Percentiles rank a stretch among this genome's conserved stretches.
Conservation (phyloP, 1,140 invertebrate genomes). For the Drosophila insularis region DNA sequence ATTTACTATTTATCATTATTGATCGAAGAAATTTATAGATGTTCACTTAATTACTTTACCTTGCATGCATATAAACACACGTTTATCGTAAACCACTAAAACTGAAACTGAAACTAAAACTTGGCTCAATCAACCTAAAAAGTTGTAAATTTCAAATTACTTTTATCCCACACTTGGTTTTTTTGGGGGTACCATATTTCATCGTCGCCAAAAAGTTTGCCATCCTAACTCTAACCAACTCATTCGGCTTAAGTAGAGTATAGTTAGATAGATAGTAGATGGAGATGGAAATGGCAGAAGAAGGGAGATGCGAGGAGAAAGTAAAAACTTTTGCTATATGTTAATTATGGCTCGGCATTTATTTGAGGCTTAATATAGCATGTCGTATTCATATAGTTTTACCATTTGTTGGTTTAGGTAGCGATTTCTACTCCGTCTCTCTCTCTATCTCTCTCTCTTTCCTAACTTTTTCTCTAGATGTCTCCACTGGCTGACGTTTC, state of each 20-base stretch:
- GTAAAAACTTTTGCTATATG: slow-evolving; percentile 76
- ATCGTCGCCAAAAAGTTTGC: slow-evolving; percentile 36
- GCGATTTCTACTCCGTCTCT: slow-evolving; percentile 32
- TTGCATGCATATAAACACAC: not conserved
- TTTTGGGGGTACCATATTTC: slow-evolving; percentile 27
- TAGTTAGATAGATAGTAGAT: not conserved
- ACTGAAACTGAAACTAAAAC: not conserved
- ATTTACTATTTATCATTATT: not conserved
- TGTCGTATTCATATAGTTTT: slow-evolving; percentile 59
- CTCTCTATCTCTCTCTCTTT: slow-evolving; percentile 16
- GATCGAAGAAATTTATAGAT: not conserved
- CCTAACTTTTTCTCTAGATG: slow-evolving; percentile 9
- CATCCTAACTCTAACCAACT: not conserved
- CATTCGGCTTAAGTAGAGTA: slow-evolving; percentile 30
- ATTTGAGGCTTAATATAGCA: slow-evolving; percentile 78
- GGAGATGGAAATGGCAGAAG: not conserved
- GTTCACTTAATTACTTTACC: not conserved
- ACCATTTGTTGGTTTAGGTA: slow-evolving; percentile 48
- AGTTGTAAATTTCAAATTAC: slow-evolving; percentile 26
- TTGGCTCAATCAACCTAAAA: slow-evolving; percentile 18
- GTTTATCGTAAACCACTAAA: slow-evolving; percentile 7
- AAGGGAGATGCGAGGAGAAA: not conserved
- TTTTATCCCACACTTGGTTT: slow-evolving; percentile 10
- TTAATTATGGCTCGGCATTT: slow-evolving; percentile 78
- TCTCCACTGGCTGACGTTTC: not conserved